Percentiles rank a stretch among this genome's conserved stretches.
phyloP scores from a whole-genome alignment of 2,797 vertebrate genomes.

The Platalea minor region DNA sequence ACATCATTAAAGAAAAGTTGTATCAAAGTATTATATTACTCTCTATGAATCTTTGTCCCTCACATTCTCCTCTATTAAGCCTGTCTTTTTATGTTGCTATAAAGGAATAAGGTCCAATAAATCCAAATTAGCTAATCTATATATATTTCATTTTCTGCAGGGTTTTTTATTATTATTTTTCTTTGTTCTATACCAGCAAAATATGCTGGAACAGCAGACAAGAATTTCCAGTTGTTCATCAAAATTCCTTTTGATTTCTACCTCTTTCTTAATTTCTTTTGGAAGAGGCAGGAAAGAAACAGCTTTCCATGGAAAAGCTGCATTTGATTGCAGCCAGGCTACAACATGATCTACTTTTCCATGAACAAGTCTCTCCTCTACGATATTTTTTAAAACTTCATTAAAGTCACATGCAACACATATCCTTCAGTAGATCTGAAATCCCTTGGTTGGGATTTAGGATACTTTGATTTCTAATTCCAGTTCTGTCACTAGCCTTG shows the following conservation, averaged over 20 bases:
- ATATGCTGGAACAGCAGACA: neutral
- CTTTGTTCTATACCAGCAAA: neutral
- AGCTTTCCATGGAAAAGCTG: neutral
- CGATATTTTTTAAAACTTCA: neutral
- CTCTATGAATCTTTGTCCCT: neutral
- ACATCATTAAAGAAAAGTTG: neutral
- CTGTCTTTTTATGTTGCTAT: neutral
- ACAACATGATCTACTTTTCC: neutral
- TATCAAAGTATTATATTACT: neutral
- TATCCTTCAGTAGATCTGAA: neutral
- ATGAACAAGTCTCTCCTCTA: neutral
- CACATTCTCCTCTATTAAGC: neutral
- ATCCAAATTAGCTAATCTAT: neutral
- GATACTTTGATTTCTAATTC: neutral
- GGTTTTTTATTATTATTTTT: neutral
- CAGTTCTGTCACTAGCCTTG: neutral
- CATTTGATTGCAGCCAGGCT: neutral
- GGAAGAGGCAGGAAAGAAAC: neutral
- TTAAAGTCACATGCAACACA: neutral
- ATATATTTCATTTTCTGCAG: neutral
- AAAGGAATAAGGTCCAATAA: neutral
- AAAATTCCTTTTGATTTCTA: constrained; percentile 13
- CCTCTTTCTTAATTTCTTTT: neutral
- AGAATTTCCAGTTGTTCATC: neutral
- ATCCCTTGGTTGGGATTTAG: neutral